Evolutionary conservation across 2,888 invertebrate species (phyloP).

Genomic region (Mesoligia furuncula): DNA sequence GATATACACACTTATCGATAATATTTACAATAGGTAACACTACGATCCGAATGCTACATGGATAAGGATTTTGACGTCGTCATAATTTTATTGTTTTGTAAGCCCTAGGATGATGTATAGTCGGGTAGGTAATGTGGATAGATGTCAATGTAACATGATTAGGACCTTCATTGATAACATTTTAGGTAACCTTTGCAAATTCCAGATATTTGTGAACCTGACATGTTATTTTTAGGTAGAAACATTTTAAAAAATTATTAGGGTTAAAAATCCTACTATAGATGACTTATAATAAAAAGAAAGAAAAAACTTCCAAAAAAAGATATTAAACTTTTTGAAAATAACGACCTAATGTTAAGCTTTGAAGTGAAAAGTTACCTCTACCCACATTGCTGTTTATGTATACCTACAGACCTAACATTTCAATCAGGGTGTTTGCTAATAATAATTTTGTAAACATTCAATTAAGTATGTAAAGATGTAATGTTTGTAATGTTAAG

Average conservation of each 20-base stretch:
- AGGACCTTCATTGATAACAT: not conserved
- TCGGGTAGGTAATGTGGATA: not conserved
- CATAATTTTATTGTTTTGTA: not conserved
- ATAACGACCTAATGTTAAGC: not conserved
- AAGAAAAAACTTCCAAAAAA: not conserved
- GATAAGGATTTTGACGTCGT: constrained; percentile 8
- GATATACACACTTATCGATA: constrained; percentile 95
- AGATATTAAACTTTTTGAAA: not conserved
- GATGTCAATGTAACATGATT: not conserved
- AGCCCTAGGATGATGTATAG: not conserved
- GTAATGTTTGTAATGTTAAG: constrained; percentile 46
- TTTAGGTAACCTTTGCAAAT: not conserved
- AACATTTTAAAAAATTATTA: not conserved
- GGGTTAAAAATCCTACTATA: not conserved
- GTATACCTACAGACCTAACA: not conserved
- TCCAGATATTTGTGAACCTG: not conserved
- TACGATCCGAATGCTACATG: not conserved
- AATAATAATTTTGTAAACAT: constrained; percentile 43
- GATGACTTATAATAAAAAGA: not conserved
- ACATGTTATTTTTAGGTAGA: not conserved
- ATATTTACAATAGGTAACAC: constrained; percentile 88
- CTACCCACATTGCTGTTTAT: constrained; percentile 15
- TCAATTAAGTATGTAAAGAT: constrained; percentile 40
- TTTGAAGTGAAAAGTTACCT: not conserved
- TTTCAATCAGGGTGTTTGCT: constrained; percentile 12